These are phyloP conservation scores for Chrysodeixis includens DNA, from an alignment of 2,888 invertebrate species.

Conservation along the genomic window DNA sequence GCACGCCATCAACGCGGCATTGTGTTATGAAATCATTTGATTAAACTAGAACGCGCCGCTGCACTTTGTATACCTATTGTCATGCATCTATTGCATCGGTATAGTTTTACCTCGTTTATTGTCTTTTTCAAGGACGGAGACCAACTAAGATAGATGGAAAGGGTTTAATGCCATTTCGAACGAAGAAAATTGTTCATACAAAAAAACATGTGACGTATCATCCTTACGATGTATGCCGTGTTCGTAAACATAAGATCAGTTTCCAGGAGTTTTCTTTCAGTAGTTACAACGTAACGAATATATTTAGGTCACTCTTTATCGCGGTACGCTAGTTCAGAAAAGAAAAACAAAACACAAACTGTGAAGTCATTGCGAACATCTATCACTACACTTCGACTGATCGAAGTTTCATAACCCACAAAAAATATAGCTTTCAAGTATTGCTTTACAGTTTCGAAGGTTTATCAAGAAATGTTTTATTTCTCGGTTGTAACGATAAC, in stretches of 20 bases:
- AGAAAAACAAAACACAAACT: background rate
- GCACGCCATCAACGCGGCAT: conserved; percentile 13
- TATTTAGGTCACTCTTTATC: background rate
- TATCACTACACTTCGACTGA: background rate
- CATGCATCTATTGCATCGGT: conserved; percentile 21
- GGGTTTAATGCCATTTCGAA: too few species aligned
- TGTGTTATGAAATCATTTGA: conserved; percentile 30
- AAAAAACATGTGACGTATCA: too few species aligned
- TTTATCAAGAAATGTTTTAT: conserved; percentile 21
- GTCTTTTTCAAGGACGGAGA: background rate
- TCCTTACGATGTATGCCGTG: too few species aligned
- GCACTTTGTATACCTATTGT: conserved; percentile 12
- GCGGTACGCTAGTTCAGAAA: background rate
- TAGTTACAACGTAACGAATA: background rate
- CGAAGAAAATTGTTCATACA: too few species aligned
- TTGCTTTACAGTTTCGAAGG: background rate
- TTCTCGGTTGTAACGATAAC: conserved; percentile 33
- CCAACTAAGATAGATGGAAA: background rate
- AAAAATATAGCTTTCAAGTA: background rate
- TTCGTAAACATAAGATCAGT: too few species aligned
- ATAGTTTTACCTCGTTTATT: conserved; percentile 7
- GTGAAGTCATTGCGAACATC: background rate
- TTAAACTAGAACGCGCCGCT: conserved; percentile 27
- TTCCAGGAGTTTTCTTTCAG: background rate
- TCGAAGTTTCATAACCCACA: conserved; percentile 1